Conservation (phyloP, 2,113 vertebrate genomes). For the Lasiurus borealis region DNA sequence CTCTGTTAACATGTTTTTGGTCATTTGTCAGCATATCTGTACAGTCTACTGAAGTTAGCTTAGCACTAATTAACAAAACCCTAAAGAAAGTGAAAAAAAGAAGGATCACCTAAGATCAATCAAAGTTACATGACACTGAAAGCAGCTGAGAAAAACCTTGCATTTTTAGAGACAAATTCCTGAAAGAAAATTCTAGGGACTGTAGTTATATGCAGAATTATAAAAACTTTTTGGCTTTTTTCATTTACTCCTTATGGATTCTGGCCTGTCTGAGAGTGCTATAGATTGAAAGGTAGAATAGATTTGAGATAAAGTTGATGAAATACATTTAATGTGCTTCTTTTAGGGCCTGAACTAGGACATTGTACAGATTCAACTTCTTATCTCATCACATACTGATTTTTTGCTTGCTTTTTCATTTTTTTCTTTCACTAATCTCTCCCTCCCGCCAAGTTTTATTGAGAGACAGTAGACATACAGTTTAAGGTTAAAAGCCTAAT, state of each 20-base stretch:
- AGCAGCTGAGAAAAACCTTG: not conserved
- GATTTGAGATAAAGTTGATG: not conserved
- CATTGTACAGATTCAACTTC: not conserved
- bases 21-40: constrained; percentile 69
- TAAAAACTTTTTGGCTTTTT: not conserved
- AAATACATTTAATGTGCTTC: not conserved
- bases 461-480: not conserved
- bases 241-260: not conserved
- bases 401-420: not conserved
- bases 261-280: not conserved
- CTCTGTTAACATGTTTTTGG: constrained; percentile 62
- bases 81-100: constrained; percentile 46
- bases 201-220: constrained; percentile 6
- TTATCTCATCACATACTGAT: not conserved
- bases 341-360: not conserved
- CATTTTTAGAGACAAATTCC: constrained; percentile 39
- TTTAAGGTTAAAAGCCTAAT: not conserved
- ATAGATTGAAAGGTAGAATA: not conserved
- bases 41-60: constrained; percentile 7
- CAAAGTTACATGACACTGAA: constrained; percentile 5
- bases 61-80: constrained; percentile 66
- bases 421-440: not conserved
- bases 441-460: not conserved
- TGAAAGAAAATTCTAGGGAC: not conserved
- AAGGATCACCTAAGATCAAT: not conserved